Evolutionary conservation across 2,888 invertebrate genomes (phyloP), one percentile per base, ranked within the genome.

Genomic region (Litoditis marina): DNA sequence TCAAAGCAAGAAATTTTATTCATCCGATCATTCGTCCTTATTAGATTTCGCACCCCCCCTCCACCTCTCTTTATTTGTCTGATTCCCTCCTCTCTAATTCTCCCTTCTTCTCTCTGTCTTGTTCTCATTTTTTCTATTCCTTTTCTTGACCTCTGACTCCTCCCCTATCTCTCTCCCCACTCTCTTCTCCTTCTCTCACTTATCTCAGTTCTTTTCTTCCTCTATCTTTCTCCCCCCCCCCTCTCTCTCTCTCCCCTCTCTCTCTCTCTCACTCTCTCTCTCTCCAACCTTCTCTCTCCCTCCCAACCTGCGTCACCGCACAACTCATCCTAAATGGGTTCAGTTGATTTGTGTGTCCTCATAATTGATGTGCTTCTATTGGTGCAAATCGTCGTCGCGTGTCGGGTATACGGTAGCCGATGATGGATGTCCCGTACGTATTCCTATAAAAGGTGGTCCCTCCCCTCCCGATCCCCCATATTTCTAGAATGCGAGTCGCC

Each of bases 401-500:
- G 57, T 57, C 57, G 57, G n/a, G 46, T 31, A 32, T 57, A 57
- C 57, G 57, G 49, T 57, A 57, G 57, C 44, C 47, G 57, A 32
- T 57, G 57, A 57, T 57, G 49, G 57, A 57, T 57, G 57, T 19
- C 49, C 57, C 49, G 47, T 57, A 25, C 19, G 30, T 39, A 30
- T 32, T 47, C 30, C 11, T 46, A 57, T 57, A 57, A 27, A 57
- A 57, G 47, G 30, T 34, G 11, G 16, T 31, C 22, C 31, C 54
- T n/a, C 19, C 30, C 27, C 28, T 46, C 39, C 25, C 28, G 11
- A 42, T 8, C 52, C 32, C 56, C 60, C 49, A 50, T 44, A 56
- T 61, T 60, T 61, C 55, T 52, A 49, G 63, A 39, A 58, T 58
- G 28, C 46, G 63, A 27, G 39, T 62, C 51, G 42, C 57, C 13